Evolutionary conservation across 2,888 invertebrate species (phyloP), one percentile per base, ranked within the genome.

Genomic region (Saturnia japonica): DNA sequence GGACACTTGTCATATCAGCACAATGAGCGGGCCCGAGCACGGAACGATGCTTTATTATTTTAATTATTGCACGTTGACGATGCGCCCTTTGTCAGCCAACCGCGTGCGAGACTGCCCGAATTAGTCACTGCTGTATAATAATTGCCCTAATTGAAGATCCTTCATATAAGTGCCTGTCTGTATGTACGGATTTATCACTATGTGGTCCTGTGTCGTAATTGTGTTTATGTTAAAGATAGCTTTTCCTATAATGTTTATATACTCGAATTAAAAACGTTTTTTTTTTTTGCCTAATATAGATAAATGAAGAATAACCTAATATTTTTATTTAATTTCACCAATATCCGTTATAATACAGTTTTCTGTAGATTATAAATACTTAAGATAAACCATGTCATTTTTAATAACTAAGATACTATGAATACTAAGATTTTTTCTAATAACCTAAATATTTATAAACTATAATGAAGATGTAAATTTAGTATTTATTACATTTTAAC

Each of bases 1-100:
- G 88, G 88, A 88, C 92, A 94, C 93, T 93, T 93, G 93, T 93
- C 92, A 92, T 93, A 91, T 91, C 88, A 87, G 84, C 88, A 91
- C 91, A 91, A 91, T 88, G 88, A 84, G 80, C 77, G 76, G n/a
- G 34, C 34, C 34, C 34, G 34, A 6, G 78, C 71, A 73, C 76
- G 80, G 79, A 79, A 73, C 82, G 86, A 89, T 90, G 91, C 93
- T 93, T 93, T 93, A 93, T 93, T 93, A 93, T 93, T 93, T 93
- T 93, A 93, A 93, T 93, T 93, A 93, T 93, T 90, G 90, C 91
- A 90, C 87, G 88, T 86, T 85, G 86, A 83, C 84, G 83, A 84
- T 83, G 86, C 82, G 86, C 90, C 91, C 91, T 92, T 91, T 91
- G 90, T 88, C 83, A 82, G 84, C 80, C 86, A 79, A 80, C 84